Base-by-base conservation (phyloP, 2,888 invertebrate species). In the Oligia strigilis region DNA sequence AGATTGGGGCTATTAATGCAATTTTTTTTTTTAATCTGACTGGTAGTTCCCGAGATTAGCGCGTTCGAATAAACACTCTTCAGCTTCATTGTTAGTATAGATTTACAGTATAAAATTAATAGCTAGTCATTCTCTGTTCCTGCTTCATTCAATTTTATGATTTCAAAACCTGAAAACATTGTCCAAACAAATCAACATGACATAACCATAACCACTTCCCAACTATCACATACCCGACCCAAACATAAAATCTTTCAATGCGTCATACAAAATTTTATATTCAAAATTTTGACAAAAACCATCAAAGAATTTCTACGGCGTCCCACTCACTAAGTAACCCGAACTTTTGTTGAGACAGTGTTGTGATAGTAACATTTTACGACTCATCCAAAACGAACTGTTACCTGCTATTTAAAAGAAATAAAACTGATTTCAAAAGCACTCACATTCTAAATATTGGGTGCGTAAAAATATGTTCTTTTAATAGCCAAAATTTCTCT, bases 361-460 rank as follows among this genome's bases (percentile, higher is more conserved):
- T 89, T 87, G 82, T 82, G 90, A 93, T 93, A 92, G 86, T 91
- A 88, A 91, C 87, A 64, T 94, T 94, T 94, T 94, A 95, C 93
- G 95, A 94, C 91, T 88, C 84, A 89, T 79, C 91, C 89, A 90
- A 92, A 92, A 93, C 91, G 92, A 93, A 93, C 94, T 94, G 93
- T 94, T 94, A 94, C 94, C 93, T 93, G 92, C 94, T 92, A 95
- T 96, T 96, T 95, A 95, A 95, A 95, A 95, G 95, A 92, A 91
- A 95, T 96, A 96, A 96, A 96, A 95, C 89, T 84, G 93, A 91
- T 93, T 95, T 95, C 94, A 93, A 93, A 94, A 90, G 91, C 91
- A 93, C 92, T 93, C 90, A 90, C 88, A 89, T 90, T 91, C 90
- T 91, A 92, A 93, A 93, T 94, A 93, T 94, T 93, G 91, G 92